Evolutionary conservation across 1,140 invertebrate genomes (phyloP).

Genomic region (Temnothorax nylanderi): DNA sequence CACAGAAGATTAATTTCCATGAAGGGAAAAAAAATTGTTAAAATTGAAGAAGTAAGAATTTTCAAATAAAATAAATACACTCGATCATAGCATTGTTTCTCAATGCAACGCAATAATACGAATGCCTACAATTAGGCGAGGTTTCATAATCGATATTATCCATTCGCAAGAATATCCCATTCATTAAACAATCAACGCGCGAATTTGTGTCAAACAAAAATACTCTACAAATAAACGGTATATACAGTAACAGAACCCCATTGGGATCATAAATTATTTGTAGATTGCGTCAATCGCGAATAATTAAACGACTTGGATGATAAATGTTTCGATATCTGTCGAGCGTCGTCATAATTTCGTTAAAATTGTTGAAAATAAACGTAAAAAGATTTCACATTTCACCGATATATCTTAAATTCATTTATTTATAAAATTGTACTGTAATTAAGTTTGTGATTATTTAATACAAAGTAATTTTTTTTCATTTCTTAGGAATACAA

Average conservation of each 20-base stretch:
- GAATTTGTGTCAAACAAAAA: slow-evolving; percentile 23
- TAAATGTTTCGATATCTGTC: not conserved
- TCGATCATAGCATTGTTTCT: not conserved
- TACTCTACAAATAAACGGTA: slow-evolving; percentile 24
- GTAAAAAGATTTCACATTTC: not conserved
- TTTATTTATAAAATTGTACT: not conserved
- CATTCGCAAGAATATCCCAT: slow-evolving; percentile 7
- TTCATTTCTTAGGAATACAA: not conserved
- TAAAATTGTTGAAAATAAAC: not conserved
- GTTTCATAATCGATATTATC: slow-evolving; percentile 23
- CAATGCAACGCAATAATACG: not conserved
- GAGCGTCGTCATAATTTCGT: not conserved
- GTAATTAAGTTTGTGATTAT: not conserved
- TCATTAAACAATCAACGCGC: slow-evolving; percentile 24
- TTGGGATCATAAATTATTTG: slow-evolving; percentile 19
- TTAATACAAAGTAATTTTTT: not conserved
- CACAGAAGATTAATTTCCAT: not conserved
- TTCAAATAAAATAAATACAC: not conserved
- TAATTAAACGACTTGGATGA: slow-evolving; percentile 5
- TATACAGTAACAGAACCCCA: not conserved
- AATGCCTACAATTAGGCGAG: not conserved
- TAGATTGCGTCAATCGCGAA: slow-evolving; percentile 17
- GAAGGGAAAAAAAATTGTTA: not conserved
- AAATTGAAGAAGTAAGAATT: not conserved
- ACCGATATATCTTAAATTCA: not conserved